phyloP scores from a whole-genome alignment of 2,113 vertebrate species.

The Bubo scandiacus region DNA sequence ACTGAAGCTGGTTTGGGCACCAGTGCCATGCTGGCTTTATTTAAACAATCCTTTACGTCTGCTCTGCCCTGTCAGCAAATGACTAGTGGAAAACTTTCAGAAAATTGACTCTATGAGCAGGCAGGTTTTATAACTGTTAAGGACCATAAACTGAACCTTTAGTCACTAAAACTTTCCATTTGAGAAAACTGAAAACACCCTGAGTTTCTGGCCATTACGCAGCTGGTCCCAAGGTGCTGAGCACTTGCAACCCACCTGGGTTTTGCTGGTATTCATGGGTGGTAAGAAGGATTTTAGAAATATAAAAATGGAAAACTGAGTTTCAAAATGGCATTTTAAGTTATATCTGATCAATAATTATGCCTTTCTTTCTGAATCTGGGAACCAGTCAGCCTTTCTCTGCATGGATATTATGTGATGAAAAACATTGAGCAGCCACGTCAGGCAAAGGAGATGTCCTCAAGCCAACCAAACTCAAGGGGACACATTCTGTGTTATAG shows the following conservation, averaged over 20 bases:
- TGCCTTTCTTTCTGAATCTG: neutral
- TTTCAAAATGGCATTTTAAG: neutral
- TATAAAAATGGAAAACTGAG: neutral
- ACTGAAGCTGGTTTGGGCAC: neutral
- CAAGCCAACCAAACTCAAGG: neutral
- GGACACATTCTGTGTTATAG: neutral
- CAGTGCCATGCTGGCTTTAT: neutral
- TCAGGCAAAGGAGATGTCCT: neutral
- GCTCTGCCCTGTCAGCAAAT: neutral
- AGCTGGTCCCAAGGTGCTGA: neutral
- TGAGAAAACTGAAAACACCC: neutral
- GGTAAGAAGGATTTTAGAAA: neutral
- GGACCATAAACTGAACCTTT: neutral
- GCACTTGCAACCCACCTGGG: rapidly evolving
- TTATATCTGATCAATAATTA: neutral
- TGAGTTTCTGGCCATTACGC: neutral
- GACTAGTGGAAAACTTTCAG: neutral
- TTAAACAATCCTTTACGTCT: neutral
- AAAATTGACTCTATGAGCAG: neutral
- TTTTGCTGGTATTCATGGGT: neutral
- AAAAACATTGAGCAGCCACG: neutral
- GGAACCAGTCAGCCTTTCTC: neutral
- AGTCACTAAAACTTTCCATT: neutral
- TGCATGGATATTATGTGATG: neutral
- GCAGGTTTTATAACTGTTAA: neutral